Evolutionary conservation across 2,888 invertebrate genomes (phyloP).

Genomic region (Noctua fimbriata): DNA sequence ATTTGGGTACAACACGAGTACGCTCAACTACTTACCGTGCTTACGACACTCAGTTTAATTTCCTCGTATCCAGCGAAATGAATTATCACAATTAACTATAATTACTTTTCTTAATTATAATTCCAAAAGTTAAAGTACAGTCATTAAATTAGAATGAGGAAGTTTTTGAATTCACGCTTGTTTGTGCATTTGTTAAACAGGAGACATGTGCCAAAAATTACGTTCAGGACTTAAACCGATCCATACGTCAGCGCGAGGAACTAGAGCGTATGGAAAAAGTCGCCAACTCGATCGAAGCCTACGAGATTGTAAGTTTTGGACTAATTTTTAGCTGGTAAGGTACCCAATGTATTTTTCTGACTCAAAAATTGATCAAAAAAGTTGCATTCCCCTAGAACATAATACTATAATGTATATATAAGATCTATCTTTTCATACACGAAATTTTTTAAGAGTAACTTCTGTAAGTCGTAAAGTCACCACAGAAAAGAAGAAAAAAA

Average conservation of each 20-base stretch:
- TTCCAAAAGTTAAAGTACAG: constrained; percentile 17
- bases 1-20: not conserved
- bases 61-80: not conserved
- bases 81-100: constrained; percentile 13
- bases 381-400: not conserved
- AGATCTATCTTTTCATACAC: too few relatives aligned
- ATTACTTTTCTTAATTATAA: constrained; percentile 7
- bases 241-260: constrained; percentile 83
- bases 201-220: constrained; percentile 74
- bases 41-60: not conserved
- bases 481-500: too few relatives aligned
- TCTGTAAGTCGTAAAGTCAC: too few relatives aligned
- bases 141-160: not conserved
- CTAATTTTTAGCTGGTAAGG: not conserved
- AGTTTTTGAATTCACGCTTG: constrained; percentile 11
- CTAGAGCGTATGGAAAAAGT: constrained; percentile 75
- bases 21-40: not conserved
- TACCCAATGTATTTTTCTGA: not conserved
- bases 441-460: too few relatives aligned
- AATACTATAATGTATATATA: not conserved
- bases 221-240: constrained; percentile 79
- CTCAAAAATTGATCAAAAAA: not conserved
- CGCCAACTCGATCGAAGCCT: constrained; percentile 75
- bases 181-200: constrained; percentile 64
- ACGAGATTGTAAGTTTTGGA: constrained; percentile 91